Conservation (phyloP, 1,140 invertebrate species). For the Brachionus paranguensis region DNA sequence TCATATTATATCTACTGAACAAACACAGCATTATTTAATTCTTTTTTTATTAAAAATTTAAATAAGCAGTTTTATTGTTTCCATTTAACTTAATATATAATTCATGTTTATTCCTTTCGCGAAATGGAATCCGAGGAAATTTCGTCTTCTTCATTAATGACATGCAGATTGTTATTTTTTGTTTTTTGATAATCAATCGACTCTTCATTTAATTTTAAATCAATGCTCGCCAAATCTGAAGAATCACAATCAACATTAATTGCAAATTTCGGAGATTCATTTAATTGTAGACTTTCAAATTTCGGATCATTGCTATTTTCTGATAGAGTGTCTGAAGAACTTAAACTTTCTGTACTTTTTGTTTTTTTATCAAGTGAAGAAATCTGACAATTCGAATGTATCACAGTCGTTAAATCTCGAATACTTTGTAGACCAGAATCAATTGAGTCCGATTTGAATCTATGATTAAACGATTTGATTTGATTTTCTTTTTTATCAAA, state of each 20-base stretch:
- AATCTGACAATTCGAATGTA: background rate
- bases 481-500: background rate
- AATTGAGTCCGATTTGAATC: background rate
- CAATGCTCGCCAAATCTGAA: background rate
- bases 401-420: background rate
- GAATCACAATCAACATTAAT: background rate
- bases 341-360: background rate
- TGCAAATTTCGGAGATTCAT: background rate
- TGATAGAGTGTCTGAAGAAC: background rate
- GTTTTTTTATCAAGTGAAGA: background rate
- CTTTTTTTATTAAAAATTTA: background rate
- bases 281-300: background rate
- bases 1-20: too few species aligned
- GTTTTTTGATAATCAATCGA: background rate
- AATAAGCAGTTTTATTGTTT: background rate
- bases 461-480: background rate
- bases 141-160: constrained; percentile 16
- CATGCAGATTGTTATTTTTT: background rate
- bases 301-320: background rate
- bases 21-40: background rate
- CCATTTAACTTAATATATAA: background rate
- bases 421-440: constrained; percentile 16
- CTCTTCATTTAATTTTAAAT: background rate
- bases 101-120: background rate
- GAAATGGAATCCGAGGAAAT: background rate